Evolutionary conservation across 2,113 vertebrate species (phyloP).

Genomic region (Crypturellus undulatus): DNA sequence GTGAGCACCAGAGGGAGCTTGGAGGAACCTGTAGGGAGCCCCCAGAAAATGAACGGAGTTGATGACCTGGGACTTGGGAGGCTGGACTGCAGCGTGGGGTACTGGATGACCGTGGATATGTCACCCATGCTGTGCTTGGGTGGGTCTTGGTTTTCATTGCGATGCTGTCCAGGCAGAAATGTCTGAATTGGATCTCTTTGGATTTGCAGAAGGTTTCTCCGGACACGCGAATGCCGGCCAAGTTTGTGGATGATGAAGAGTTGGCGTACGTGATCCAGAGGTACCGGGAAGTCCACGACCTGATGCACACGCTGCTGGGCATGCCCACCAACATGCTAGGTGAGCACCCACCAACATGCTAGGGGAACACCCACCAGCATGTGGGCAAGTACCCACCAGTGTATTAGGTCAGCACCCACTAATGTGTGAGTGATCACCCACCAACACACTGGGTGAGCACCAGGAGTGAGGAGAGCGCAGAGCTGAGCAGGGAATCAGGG

Average conservation of each 20-base stretch:
- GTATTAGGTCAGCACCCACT: constrained; percentile 95
- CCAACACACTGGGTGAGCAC: constrained; percentile 92
- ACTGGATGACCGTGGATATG: not conserved
- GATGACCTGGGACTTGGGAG: not conserved
- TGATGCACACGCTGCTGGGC: constrained; percentile 92
- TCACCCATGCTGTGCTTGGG: not conserved
- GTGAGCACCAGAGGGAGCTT: not conserved
- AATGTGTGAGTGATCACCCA: too few species aligned
- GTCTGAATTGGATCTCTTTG: not conserved
- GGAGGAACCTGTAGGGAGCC: not conserved
- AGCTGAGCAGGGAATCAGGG: not conserved
- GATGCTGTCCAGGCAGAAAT: not conserved
- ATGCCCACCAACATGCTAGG: constrained; percentile 98
- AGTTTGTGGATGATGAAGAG: constrained; percentile 93
- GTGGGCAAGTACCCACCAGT: constrained; percentile 94
- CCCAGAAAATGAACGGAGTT: not conserved
- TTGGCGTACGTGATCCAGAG: constrained; percentile 93
- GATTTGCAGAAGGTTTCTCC: constrained; percentile 88
- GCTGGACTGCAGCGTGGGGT: not conserved
- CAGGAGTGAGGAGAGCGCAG: too few species aligned
- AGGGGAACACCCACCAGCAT: constrained; percentile 91
- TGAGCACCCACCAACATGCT: constrained; percentile 93
- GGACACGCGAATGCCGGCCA: constrained; percentile 88
- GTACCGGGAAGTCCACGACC: constrained; percentile 94
- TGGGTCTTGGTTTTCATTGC: accelerated